Base-by-base conservation (phyloP, 2,797 vertebrate genomes). In the Esox lucius region DNA sequence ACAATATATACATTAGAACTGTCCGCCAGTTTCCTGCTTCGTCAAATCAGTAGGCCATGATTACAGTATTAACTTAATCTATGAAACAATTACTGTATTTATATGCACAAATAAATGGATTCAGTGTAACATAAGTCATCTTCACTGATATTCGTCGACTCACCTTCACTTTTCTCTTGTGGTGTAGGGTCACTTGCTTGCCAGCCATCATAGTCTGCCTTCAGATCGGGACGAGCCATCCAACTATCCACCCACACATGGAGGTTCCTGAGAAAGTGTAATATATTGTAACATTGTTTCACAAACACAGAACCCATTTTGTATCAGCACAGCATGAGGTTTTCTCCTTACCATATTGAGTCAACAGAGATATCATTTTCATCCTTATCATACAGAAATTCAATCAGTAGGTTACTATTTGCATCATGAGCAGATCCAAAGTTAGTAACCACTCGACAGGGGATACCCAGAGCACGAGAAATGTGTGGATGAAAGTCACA, bases 241-340 rank as follows among this genome's bases (percentile, higher is more conserved):
- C 95, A 97, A 0, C 91, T 92, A 67, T 97, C 96, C 71, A 95
- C 93, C 96, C 96, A 97, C 82, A 96, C 96, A 69, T 97, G 96
- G 84, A 94, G 97, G 84, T 97, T 97, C 96, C 96, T 97, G 85
- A 19, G 61, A 51, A 9, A 16, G 26, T 68, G 17, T 35, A 26
- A 24, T 51, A 22, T 22, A 28, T 13, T 22, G 46, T 70, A 16
- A 49, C 56, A 31, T 64, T 51, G 49, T 51, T 51, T 51, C 49
- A 51, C 49, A 1, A 26, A 24, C 59, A 59, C 2, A 12, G 4
- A 31, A 19, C 28, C 6, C 39, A 12, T 68, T 16, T 53, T 51
- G 49, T 51, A 5, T 51, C 49, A 51, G 49, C 6, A 51, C 0
- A 4, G 5, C 49, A 51, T 51, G 17, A 1, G 19, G 49, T 51